Evolutionary conservation across 2,113 vertebrate genomes (phyloP).

Genomic region (Ammospiza nelsoni): DNA sequence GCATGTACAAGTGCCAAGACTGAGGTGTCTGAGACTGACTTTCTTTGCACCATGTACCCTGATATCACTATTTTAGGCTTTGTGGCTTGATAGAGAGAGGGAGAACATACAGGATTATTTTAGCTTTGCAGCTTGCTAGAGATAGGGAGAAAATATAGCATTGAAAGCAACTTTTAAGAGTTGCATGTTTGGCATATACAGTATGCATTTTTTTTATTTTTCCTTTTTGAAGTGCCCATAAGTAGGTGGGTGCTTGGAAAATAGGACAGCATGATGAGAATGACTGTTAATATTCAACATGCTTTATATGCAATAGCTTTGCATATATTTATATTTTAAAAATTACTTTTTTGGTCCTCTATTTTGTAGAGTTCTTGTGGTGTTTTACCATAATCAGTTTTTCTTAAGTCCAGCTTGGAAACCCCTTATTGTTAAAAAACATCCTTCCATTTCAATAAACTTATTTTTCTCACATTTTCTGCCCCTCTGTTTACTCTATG

Average conservation of each 20-base stretch:
- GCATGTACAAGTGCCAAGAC: not conserved
- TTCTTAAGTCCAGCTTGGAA: slow-evolving; percentile 1
- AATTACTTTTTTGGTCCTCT: not conserved
- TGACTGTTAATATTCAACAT: slow-evolving; percentile 27
- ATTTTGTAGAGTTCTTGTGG: not conserved
- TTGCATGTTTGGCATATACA: not conserved
- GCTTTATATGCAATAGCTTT: not conserved
- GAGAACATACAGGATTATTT: not conserved
- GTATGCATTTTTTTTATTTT: not conserved
- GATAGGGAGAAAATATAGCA: not conserved
- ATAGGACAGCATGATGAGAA: not conserved
- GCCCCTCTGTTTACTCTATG: not conserved
- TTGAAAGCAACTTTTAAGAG: not conserved
- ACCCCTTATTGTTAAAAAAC: not conserved
- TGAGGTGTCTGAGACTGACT: not conserved
- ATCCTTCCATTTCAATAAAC: not conserved
- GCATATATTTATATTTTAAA: not conserved
- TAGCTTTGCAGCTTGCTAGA: not conserved
- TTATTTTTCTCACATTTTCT: not conserved
- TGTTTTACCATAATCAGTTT: not conserved
- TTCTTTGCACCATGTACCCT: not conserved
- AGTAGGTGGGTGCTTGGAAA: slow-evolving; percentile 22
- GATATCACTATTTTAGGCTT: not conserved
- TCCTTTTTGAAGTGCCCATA: not conserved
- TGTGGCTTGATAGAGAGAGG: not conserved